Conservation (phyloP, 2,113 vertebrate species). For the Meles meles region DNA sequence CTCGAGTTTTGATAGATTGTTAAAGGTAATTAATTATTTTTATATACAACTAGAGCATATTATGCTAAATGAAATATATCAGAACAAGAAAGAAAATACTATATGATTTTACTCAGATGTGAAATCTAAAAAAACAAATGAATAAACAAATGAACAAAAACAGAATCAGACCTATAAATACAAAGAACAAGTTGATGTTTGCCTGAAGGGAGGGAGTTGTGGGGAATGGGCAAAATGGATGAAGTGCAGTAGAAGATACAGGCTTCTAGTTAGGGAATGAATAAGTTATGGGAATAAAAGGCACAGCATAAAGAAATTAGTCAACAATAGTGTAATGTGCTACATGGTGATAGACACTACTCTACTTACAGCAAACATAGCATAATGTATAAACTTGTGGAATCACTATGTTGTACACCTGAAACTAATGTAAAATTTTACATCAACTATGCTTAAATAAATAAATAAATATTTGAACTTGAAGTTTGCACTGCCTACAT, state of each 20-base stretch:
- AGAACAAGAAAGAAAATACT: not conserved
- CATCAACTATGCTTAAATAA: not conserved
- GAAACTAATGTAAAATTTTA: not conserved
- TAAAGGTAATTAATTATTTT: not conserved
- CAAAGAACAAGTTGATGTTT: not conserved
- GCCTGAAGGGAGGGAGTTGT: not conserved
- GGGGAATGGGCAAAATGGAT: not conserved
- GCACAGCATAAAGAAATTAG: not conserved
- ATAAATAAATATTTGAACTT: not conserved
- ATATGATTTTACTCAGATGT: not conserved
- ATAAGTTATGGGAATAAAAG: not conserved
- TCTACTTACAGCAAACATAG: not conserved
- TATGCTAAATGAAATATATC: not conserved
- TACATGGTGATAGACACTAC: not conserved
- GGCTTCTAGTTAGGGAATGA: not conserved
- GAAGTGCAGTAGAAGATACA: not conserved
- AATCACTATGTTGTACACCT: not conserved
- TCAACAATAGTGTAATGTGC: not conserved
- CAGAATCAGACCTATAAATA: not conserved
- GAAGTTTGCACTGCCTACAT: not conserved
- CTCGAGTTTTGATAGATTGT: not conserved
- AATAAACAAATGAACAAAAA: not conserved
- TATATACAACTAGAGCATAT: not conserved
- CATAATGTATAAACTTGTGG: not conserved
- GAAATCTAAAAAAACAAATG: not conserved